Evolutionary conservation across 2,888 invertebrate species (phyloP), one percentile per base, ranked within the genome.

Genomic region (Silvanus unidentatus): DNA sequence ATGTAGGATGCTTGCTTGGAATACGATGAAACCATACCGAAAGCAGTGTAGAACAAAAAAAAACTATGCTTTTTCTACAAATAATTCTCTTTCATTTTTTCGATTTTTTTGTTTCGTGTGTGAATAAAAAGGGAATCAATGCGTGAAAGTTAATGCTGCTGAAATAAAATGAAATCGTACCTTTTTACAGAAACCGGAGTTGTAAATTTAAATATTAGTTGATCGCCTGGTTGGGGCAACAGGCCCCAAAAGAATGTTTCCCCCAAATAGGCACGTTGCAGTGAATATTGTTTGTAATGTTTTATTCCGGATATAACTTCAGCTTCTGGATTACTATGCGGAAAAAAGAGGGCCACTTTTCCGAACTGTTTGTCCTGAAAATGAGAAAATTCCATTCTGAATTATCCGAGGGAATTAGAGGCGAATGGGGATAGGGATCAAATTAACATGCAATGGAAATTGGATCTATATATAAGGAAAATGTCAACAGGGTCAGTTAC

Each of bases 161-260:
- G 22, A 22, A 22, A 22, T 5, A 22, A 22, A 22, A 22, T 22
- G 8, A 22, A 22, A 22, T 9, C n/a, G 37, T 37, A 88, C 89
- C 78, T 81, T 64, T 81, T 80, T 48, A 91, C 69, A 55, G 69
- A 62, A 49, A 82, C 76, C 14, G 94, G 90, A 42, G 81, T 79
- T 39, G 77, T 72, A 67, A 95, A 94, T 68, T 82, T 82, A 66
- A 96, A 87, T 53, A 83, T 79, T 13, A 95, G 75, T 44, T 81
- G 75, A 68, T 94, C 91, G 1, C 88, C 92, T 8, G 82, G 80
- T 60, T 84, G 85, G 0, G 96, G 96, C 32, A 86, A 75, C 8
- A 88, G 71, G 0, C 92, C 95, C 96, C 95, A 96, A 71, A 95
- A 97, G 66, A 86, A 94, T 0, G 86, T 83, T 53, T 86, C 83